A percentile compares a stretch with the other conserved stretches of the same genome.
Evolutionary conservation across 2,113 vertebrate species (phyloP).

Genomic region (Sterna hirundo): DNA sequence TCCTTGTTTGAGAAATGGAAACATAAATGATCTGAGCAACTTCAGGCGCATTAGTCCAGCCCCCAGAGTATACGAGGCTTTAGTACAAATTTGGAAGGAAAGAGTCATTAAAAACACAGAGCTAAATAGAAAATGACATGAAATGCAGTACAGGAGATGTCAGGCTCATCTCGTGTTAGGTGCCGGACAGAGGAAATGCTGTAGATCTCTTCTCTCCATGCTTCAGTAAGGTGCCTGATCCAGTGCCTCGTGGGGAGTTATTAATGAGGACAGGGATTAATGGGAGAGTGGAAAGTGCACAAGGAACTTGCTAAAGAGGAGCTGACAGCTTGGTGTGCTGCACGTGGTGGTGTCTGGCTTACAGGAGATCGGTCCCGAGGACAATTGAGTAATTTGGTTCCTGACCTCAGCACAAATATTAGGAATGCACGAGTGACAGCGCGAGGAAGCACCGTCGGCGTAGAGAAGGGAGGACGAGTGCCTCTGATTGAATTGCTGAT

Average conservation of each 20-base stretch:
- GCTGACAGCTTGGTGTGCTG: background rate
- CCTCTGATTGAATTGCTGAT: background rate
- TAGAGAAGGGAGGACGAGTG: background rate
- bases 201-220: background rate
- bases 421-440: background rate
- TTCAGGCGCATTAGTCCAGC: background rate
- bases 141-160: background rate
- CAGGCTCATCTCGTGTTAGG: background rate
- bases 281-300: background rate
- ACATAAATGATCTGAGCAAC: background rate
- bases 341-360: background rate
- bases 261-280: conserved; percentile 42
- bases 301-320: background rate
- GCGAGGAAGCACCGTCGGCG: background rate
- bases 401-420: background rate
- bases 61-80: background rate
- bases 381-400: background rate
- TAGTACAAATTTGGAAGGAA: background rate
- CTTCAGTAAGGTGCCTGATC: background rate
- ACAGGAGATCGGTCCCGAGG: background rate
- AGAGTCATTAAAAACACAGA: background rate
- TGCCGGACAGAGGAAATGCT: background rate
- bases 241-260: background rate
- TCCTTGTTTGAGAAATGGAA: background rate
- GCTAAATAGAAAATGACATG: background rate